Conservation (phyloP, 1,140 invertebrate genomes). For the Drosophila insularis region DNA sequence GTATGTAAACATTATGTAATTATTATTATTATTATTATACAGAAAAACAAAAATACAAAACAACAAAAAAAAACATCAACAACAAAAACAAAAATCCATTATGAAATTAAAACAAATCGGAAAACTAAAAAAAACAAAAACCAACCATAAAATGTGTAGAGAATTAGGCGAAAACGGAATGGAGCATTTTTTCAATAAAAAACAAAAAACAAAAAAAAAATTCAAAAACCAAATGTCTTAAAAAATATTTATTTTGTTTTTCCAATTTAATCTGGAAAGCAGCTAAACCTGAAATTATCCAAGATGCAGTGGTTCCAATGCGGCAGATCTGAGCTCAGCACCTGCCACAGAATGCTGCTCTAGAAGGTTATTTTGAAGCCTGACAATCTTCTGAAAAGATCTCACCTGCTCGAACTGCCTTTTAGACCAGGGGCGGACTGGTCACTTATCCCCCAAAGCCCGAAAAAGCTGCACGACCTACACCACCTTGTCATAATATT, state of each 20-base stretch:
- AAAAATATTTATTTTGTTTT: background rate
- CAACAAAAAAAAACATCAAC: slow-evolving; percentile 3
- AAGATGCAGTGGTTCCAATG: too few relatives aligned
- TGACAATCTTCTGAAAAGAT: too few relatives aligned
- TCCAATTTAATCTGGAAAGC: too few relatives aligned
- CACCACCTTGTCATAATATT: too few relatives aligned
- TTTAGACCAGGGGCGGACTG: too few relatives aligned
- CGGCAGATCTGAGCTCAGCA: too few relatives aligned
- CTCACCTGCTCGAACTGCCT: too few relatives aligned
- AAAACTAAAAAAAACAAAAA: slow-evolving; percentile 9
- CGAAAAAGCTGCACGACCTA: too few relatives aligned
- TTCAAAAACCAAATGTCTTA: slow-evolving; percentile 15
- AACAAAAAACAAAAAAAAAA: slow-evolving; percentile 62
- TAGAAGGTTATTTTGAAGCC: too few relatives aligned
- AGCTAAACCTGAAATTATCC: too few relatives aligned
- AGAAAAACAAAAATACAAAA: slow-evolving; percentile 18
- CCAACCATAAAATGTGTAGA: slow-evolving; percentile 68
- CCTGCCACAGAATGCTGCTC: too few relatives aligned
- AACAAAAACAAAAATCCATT: slow-evolving; percentile 34
- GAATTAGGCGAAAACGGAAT: slow-evolving; percentile 78
- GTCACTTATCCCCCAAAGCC: too few relatives aligned
- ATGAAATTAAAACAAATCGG: slow-evolving; percentile 8
- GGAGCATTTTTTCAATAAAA: slow-evolving; percentile 80
- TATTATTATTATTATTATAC: slow-evolving; percentile 73
- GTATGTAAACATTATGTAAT: slow-evolving; percentile 73